A percentile compares a stretch with the other conserved stretches of the same genome.
Evolutionary conservation across 2,113 vertebrate genomes (phyloP).

Genomic region (Neogobius melanostomus): DNA sequence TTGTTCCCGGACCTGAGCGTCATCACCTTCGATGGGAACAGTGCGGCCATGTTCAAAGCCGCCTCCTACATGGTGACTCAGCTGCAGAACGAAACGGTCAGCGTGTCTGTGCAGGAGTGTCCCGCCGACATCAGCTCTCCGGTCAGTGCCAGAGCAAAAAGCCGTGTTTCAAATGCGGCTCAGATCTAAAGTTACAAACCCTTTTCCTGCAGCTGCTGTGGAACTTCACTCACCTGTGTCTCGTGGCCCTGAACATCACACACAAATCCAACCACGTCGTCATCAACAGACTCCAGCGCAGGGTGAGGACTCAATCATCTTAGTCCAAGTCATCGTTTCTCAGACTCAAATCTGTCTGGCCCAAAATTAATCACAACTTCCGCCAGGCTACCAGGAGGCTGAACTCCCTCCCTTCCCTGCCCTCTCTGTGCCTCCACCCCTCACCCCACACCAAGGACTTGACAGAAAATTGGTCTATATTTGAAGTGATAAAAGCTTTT

Average conservation of each 20-base stretch:
- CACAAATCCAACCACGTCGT: slow-evolving; percentile 83
- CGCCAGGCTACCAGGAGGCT: no score
- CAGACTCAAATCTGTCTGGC: no score
- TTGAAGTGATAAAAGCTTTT: no score
- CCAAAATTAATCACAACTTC: no score
- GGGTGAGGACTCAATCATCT: slow-evolving; percentile 71
- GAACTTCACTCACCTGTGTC: slow-evolving; percentile 86
- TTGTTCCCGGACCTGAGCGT: slow-evolving; percentile 92
- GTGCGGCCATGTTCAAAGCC: slow-evolving; percentile 87
- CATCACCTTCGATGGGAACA: slow-evolving; percentile 91
- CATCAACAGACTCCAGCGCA: slow-evolving; percentile 87
- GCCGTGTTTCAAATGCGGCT: neutral
- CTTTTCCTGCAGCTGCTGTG: slow-evolving; percentile 64
- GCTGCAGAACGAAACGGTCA: slow-evolving; percentile 84
- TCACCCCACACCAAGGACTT: no score
- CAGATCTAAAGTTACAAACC: neutral
- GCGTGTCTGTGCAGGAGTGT: slow-evolving; percentile 85
- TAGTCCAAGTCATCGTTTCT: no score
- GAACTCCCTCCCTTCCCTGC: no score
- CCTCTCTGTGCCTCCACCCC: no score
- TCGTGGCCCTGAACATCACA: slow-evolving; percentile 87
- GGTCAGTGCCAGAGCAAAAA: slow-evolving; percentile 43
- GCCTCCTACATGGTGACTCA: slow-evolving; percentile 86
- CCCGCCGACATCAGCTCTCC: slow-evolving; percentile 73
- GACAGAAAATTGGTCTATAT: no score